These are phyloP conservation scores for Hippocampus kuda DNA, from an alignment of 2,797 vertebrate species.

Conservation along the genomic window DNA sequence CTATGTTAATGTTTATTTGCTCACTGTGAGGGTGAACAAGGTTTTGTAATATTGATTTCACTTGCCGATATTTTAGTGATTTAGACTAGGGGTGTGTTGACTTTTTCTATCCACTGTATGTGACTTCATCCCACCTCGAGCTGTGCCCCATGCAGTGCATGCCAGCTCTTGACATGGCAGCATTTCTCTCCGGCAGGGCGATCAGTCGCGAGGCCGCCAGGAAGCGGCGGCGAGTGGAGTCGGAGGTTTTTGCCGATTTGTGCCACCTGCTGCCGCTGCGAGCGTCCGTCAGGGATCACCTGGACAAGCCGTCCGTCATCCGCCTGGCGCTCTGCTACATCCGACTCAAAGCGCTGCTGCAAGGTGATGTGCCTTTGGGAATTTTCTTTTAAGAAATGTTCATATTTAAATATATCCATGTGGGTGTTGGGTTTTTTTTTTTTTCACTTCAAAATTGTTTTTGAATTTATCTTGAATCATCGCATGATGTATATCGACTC, in stretches of 20 bases:
- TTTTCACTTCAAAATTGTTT: too few species aligned
- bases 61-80: too few species aligned
- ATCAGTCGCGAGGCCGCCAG: conserved; percentile 75
- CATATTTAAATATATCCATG: too few species aligned
- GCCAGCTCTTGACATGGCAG: not conserved
- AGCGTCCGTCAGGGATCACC: conserved; percentile 74
- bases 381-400: too few species aligned
- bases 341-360: conserved; percentile 77
- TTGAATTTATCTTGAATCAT: too few species aligned
- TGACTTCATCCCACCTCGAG: too few species aligned
- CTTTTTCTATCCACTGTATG: not conserved
- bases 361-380: conserved; percentile 18
- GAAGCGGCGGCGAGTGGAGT: conserved; percentile 81
- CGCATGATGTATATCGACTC: too few species aligned
- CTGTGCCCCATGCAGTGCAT: too few species aligned
- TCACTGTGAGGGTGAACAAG: too few species aligned
- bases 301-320: conserved; percentile 94
- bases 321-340: conserved; percentile 91
- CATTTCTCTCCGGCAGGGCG: conserved; percentile 52
- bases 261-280: conserved; percentile 83
- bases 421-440: too few species aligned
- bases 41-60: too few species aligned
- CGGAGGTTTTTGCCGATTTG: conserved; percentile 83
- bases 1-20: too few species aligned
- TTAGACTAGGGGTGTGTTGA: not conserved